These are phyloP conservation scores for Marisa cornuarietis DNA, from an alignment of 1,140 invertebrate genomes.

Conservation along the genomic window DNA sequence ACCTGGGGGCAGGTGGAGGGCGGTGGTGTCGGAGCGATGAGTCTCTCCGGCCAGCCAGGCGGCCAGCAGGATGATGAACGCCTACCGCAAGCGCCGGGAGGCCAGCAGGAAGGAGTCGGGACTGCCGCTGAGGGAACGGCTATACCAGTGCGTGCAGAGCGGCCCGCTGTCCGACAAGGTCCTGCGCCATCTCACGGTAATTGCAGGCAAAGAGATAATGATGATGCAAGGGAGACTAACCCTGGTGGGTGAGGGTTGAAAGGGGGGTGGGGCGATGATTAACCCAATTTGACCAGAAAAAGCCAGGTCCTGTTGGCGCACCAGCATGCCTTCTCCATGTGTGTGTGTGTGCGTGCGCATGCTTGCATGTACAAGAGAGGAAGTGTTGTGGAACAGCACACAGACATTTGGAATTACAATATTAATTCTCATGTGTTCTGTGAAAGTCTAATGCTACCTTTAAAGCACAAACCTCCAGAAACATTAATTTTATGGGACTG, in stretches of 20 bases:
- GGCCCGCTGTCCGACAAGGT: slow-evolving; percentile 26
- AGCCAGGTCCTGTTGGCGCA: too few species aligned
- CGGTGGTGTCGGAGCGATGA: too few species aligned
- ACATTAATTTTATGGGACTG: too few species aligned
- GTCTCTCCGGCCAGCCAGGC: too few species aligned
- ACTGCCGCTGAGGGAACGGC: slow-evolving; percentile 24
- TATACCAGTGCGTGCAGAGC: slow-evolving; percentile 28
- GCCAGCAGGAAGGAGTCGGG: background rate
- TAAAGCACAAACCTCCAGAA: too few species aligned
- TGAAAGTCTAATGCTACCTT: background rate
- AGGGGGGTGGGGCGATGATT: too few species aligned
- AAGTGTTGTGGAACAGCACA: background rate
- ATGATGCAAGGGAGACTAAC: background rate
- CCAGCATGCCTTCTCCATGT: background rate
- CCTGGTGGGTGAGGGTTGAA: background rate
- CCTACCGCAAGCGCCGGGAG: too few species aligned
- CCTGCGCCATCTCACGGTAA: slow-evolving; percentile 30
- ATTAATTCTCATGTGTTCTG: background rate
- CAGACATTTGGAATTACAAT: background rate
- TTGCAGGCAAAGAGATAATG: background rate
- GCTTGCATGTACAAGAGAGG: background rate
- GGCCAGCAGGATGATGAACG: too few species aligned
- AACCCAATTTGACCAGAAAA: too few species aligned
- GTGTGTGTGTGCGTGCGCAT: background rate
- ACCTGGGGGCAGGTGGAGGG: too few species aligned